phyloP scores from a whole-genome alignment of 2,113 vertebrate genomes.

The Myotis davidii region DNA sequence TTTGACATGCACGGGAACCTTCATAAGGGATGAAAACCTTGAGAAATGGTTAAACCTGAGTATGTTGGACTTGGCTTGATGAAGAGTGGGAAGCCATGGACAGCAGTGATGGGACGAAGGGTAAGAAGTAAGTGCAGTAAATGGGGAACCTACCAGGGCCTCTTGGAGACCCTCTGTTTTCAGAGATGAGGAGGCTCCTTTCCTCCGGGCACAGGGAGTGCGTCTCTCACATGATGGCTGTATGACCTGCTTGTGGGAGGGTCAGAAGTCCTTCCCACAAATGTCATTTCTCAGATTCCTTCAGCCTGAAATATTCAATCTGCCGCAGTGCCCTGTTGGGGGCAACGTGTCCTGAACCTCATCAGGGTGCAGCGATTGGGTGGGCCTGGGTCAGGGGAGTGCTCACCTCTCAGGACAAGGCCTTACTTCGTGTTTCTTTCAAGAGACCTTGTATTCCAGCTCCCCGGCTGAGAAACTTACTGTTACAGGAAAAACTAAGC shows the following conservation, averaged over 20 bases:
- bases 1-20: background rate
- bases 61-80: background rate
- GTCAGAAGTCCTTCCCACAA: background rate
- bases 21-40: background rate
- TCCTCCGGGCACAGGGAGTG: background rate
- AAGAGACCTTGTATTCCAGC: background rate
- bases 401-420: background rate
- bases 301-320: background rate
- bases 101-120: background rate
- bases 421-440: background rate
- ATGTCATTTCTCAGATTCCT: background rate
- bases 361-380: fast-evolving
- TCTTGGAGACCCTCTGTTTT: background rate
- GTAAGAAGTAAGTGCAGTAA: background rate
- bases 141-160: background rate
- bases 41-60: background rate
- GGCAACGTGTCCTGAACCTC: background rate
- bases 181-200: too few species aligned
- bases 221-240: too few species aligned
- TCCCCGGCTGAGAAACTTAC: background rate
- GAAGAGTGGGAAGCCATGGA: background rate
- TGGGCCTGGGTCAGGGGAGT: fast-evolving
- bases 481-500: background rate
- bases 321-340: background rate
- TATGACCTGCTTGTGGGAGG: background rate